Percentiles rank a stretch among this genome's conserved stretches.
Conservation (phyloP, 2,797 vertebrate genomes). For the Anguilla pacifica region DNA sequence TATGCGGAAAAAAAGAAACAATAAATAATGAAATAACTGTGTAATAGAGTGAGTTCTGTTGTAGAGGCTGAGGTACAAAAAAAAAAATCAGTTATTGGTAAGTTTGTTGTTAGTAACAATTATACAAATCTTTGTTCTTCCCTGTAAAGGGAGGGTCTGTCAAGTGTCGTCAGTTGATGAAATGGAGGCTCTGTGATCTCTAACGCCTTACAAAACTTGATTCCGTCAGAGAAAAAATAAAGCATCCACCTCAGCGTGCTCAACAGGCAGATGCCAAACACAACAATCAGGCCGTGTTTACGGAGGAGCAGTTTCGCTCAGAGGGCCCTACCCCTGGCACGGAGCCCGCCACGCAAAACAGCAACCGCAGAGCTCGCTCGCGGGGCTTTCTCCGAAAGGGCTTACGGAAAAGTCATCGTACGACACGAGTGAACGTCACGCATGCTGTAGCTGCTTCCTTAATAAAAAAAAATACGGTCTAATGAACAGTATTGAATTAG, state of each 20-base stretch:
- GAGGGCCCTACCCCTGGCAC: constrained; percentile 20
- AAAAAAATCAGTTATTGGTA: background rate
- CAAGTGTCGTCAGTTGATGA: background rate
- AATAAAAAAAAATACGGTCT: background rate
- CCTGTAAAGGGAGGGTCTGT: background rate
- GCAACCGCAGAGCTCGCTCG: background rate
- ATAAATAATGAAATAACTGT: background rate
- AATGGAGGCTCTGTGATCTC: background rate
- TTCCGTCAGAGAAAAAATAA: background rate
- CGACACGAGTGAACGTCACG: background rate
- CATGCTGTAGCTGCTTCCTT: background rate
- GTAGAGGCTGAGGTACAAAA: background rate
- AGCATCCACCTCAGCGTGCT: background rate
- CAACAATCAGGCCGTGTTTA: constrained; percentile 5
- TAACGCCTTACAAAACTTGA: constrained; percentile 9
- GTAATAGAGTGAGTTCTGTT: too few species aligned
- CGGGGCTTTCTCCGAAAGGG: background rate
- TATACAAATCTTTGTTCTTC: constrained; percentile 24
- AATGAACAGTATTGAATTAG: background rate
- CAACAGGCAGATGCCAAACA: constrained; percentile 13
- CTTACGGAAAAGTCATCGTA: background rate
- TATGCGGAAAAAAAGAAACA: background rate
- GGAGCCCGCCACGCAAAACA: background rate
- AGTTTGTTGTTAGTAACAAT: background rate
- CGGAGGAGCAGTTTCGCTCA: constrained; percentile 24